Evolutionary conservation across 2,797 vertebrate genomes (phyloP).

Genomic region (Rhabdomys pumilio): DNA sequence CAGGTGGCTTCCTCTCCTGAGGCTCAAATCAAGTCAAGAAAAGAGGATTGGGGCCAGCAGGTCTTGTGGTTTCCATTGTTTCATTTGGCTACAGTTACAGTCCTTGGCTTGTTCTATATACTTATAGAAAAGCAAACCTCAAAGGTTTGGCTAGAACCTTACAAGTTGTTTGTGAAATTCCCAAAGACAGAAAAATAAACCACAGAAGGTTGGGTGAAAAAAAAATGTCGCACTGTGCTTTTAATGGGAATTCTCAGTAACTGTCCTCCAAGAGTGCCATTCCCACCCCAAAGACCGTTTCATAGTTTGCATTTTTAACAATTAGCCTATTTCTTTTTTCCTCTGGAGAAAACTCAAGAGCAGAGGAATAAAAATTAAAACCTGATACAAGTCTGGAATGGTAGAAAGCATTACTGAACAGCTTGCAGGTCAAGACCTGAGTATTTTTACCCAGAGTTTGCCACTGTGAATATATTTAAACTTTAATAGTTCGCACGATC

Average conservation of each 20-base stretch:
- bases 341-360: slow-evolving; percentile 46
- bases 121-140: slow-evolving; percentile 83
- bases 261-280: slow-evolving; percentile 30
- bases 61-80: slow-evolving; percentile 83
- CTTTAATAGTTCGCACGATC: not conserved
- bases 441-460: not conserved
- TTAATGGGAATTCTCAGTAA: slow-evolving; percentile 74
- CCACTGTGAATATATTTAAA: slow-evolving; percentile 35
- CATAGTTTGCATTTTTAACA: slow-evolving; percentile 50
- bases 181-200: slow-evolving; percentile 81
- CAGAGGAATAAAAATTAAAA: slow-evolving; percentile 63
- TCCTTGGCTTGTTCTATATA: slow-evolving; percentile 72
- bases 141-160: slow-evolving; percentile 82
- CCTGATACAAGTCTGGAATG: not conserved
- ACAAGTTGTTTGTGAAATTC: slow-evolving; percentile 83
- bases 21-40: slow-evolving; percentile 67
- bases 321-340: not conserved
- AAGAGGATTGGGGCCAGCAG: slow-evolving; percentile 70
- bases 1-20: slow-evolving; percentile 80
- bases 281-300: slow-evolving; percentile 44
- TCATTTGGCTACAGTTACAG: slow-evolving; percentile 70
- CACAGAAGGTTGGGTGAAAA: slow-evolving; percentile 78
- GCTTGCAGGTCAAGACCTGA: slow-evolving; percentile 5
- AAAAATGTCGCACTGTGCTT: slow-evolving; percentile 66
- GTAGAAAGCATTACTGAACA: not conserved